Base-by-base conservation (phyloP, 2,888 invertebrate species). In the Nomada ruficornis region DNA sequence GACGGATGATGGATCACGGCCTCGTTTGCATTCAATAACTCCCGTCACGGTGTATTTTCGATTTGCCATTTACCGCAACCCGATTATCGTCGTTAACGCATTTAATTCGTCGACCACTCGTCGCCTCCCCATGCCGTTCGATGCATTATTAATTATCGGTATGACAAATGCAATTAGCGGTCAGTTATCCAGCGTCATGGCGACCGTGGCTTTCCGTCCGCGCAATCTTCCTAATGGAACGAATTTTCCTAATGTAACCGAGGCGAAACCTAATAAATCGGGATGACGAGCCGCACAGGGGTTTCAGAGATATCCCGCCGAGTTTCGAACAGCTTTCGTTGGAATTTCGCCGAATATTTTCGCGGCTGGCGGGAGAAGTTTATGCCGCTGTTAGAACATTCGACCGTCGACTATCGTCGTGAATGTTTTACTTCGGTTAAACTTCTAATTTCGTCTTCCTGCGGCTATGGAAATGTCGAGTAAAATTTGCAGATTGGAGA, bases 21-120 rank as follows among this genome's bases (percentile, higher is more conserved):
- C 88, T 83, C 86, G 86, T 88, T 88, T 83, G 88, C 83, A 85
- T 88, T 88, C 88, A 83, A 88, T 88, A 88, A 88, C 85, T 87
- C 81, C 83, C 77, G 73, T 26, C 44, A 55, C 73, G 84, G 88
- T 88, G 88, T 88, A 88, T 88, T 88, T 88, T 88, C 88, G 86
- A 88, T 88, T 88, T 82, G 84, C 84, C 79, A 88, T 88, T 88
- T 83, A 86, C 88, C 88, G 80, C 88, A 88, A 88, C 77, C 86
- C 85, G 88, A 88, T 88, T 88, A 88, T 88, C 82, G 70, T 84
- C 88, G 88, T 88, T 88, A 88, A 88, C 85, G 88, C 85, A 88
- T 88, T 88, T 88, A 88, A 88, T 88, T 88, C 88, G 88, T 78
- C 82, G 65, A 63, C 79, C 86, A 81, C 86, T 79, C 77, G 67